Evolutionary conservation across 2,888 invertebrate species (phyloP).

Genomic region (Polydrusus tereticollis): DNA sequence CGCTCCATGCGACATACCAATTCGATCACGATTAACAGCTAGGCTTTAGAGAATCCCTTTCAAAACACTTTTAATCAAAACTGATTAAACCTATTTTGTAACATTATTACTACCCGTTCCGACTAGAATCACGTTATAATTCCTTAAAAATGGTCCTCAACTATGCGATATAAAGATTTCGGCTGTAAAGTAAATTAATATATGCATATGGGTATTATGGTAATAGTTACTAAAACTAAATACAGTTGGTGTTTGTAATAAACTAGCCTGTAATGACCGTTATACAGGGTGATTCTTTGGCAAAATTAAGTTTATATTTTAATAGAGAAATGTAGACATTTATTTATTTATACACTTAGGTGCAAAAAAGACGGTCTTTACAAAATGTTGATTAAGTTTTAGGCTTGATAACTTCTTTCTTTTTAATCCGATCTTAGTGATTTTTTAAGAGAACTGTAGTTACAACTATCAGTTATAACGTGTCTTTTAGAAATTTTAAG

Average conservation of each 20-base stretch:
- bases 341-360: too few relatives aligned
- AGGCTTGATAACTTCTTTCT: too few relatives aligned
- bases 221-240: background rate
- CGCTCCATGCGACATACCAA: constrained; percentile 23
- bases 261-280: too few relatives aligned
- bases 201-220: background rate
- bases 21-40: constrained; percentile 15
- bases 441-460: too few relatives aligned
- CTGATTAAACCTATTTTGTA: constrained; percentile 21
- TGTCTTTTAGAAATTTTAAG: too few relatives aligned
- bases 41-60: constrained; percentile 14
- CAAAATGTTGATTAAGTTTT: too few relatives aligned
- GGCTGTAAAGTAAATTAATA: background rate
- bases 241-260: background rate
- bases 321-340: too few relatives aligned
- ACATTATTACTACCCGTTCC: constrained; percentile 9
- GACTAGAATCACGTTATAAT: constrained; percentile 3
- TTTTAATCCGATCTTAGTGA: too few relatives aligned
- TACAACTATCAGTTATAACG: too few relatives aligned
- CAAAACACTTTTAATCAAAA: constrained; percentile 20
- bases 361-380: too few relatives aligned
- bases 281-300: too few relatives aligned
- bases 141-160: background rate
- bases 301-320: too few relatives aligned
- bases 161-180: background rate